Evolutionary conservation across 2,888 invertebrate species (phyloP), one percentile per base, ranked within the genome.

Genomic region (Ormyrus nitidulus): DNA sequence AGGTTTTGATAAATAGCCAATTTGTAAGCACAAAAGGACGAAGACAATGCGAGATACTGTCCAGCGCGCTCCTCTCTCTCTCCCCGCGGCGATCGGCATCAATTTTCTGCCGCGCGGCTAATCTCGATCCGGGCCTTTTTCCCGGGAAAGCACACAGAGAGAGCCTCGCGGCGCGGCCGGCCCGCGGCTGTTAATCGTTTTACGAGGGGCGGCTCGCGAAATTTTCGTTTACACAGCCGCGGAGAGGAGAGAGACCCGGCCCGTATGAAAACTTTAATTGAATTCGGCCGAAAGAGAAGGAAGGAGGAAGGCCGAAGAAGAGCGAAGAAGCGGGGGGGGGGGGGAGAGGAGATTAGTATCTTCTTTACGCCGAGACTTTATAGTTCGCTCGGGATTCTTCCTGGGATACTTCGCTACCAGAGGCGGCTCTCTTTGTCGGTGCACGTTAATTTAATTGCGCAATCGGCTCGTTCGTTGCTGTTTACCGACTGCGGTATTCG

Each of bases 211-310:
- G 59, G 8, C 62, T 64, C n/a, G 90, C 90, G 86, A 90, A 90
- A 90, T 90, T 90, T 90, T 88, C 86, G 90, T 90, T 90, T 90
- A 89, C 90, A 89, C 90, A 90, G 90, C 90, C 90, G 89, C 44
- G 79, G 64, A 34, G 34, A 34, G 34, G 34, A 34, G 34, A 34
- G 11, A 54, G 6, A 5, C 6, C 2, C 62, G 77, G 88, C 89
- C 90, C 90, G 90, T 90, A 90, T 90, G 90, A 89, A 90, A 90
- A 90, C 87, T 90, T 90, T 90, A 90, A 90, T 90, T 90, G 90
- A 90, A 90, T 90, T 89, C 87, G 13, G 62, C 46, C 56, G 13
- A 7, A 58, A 44, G 34, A 44, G 54, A 11, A 11, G 34, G 9
- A 71, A 68, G 51, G 48, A 51, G 5, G 19, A 53, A 19, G 53